phyloP scores from a whole-genome alignment of 2,888 invertebrate genomes.

The Pyralis farinalis region DNA sequence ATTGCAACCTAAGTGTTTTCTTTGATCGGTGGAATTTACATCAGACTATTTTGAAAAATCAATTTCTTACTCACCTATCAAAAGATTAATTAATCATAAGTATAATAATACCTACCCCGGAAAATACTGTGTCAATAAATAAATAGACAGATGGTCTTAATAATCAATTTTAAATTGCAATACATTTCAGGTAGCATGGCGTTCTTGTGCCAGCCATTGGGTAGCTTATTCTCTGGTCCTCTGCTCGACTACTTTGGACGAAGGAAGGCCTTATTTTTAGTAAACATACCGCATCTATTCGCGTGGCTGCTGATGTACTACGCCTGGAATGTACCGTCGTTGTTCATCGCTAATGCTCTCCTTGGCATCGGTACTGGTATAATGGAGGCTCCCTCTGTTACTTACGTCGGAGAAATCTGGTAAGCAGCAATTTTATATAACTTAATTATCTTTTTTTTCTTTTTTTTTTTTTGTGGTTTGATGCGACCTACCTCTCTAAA shows the following conservation, averaged over 20 bases:
- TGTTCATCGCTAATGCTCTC: conserved; percentile 74
- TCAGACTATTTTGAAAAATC: no score
- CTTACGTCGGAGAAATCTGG: conserved; percentile 82
- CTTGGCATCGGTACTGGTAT: conserved; percentile 80
- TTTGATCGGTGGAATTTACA: no score
- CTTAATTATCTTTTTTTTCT: no score
- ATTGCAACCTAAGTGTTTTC: no score
- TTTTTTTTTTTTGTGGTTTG: no score
- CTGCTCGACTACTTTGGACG: conserved; percentile 78
- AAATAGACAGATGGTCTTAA: no score
- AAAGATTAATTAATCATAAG: no score
- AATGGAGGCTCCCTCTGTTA: conserved; percentile 82
- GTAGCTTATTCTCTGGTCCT: conserved; percentile 79
- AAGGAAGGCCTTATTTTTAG: conserved; percentile 76
- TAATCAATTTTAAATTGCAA: no score
- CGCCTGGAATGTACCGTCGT: conserved; percentile 63
- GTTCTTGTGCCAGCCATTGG: conserved; percentile 79
- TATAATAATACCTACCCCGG: no score
- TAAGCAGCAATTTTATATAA: conserved; percentile 22
- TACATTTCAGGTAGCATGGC: conserved; percentile 79
- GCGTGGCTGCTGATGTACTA: conserved; percentile 81
- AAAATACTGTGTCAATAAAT: no score
- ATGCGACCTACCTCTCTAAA: no score
- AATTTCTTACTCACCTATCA: no score
- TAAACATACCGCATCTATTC: conserved; percentile 78